Evolutionary conservation across 1,140 invertebrate genomes (phyloP).

Genomic region (Lycorma delicatula): DNA sequence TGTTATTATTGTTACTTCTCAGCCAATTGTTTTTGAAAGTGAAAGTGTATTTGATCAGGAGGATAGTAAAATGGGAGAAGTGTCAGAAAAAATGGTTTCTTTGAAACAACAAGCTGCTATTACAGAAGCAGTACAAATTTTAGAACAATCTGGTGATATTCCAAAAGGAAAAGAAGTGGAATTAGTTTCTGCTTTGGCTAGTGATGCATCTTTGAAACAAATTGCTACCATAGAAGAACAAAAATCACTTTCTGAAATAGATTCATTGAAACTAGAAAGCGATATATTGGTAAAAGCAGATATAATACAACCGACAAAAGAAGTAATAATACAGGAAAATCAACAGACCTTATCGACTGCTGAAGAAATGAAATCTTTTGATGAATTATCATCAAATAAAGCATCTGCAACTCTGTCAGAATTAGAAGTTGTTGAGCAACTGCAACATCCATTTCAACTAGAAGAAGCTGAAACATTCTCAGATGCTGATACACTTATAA

Average conservation of each 20-base stretch:
- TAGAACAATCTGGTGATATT: too few species aligned
- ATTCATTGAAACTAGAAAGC: slow-evolving; percentile 7
- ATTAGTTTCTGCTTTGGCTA: too few species aligned
- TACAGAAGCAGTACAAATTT: too few species aligned
- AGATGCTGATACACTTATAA: background rate
- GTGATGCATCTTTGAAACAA: background rate
- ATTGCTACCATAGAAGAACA: background rate
- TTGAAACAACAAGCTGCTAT: too few species aligned
- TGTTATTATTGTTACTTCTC: too few species aligned
- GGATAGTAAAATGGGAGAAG: too few species aligned
- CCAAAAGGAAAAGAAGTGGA: too few species aligned
- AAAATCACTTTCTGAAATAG: background rate
- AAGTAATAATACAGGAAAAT: background rate
- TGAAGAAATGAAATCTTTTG: background rate
- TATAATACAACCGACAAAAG: background rate
- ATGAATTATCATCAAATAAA: background rate
- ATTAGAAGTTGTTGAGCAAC: background rate
- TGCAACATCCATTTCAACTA: background rate
- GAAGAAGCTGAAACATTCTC: slow-evolving; percentile 12
- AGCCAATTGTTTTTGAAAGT: too few species aligned
- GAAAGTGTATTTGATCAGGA: too few species aligned
- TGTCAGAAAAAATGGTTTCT: too few species aligned
- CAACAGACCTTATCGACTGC: background rate
- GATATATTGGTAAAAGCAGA: background rate
- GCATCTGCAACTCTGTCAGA: background rate